phyloP scores from a whole-genome alignment of 2,888 invertebrate genomes.

The Xylota segnis region DNA sequence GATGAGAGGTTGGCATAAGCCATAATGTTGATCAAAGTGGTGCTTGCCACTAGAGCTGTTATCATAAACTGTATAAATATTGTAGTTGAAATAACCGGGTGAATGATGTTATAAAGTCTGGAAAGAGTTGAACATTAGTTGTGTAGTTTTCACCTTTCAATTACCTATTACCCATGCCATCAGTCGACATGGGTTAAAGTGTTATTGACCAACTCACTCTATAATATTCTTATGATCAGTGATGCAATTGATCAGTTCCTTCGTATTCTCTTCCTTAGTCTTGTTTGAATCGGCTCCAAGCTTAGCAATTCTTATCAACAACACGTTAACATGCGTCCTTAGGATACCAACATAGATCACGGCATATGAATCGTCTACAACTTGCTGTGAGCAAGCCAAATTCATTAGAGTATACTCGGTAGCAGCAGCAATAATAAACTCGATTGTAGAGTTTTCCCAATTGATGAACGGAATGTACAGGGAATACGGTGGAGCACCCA shows the following conservation, averaged over 20 bases:
- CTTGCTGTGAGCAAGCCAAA: conserved; percentile 53
- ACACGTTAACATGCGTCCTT: conserved; percentile 67
- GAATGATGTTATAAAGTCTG: conserved; percentile 52
- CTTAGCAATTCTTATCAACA: conserved; percentile 62
- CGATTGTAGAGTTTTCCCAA: conserved; percentile 72
- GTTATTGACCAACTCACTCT: conserved; percentile 53
- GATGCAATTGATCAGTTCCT: conserved; percentile 73
- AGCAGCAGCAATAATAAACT: conserved; percentile 66
- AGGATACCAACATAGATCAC: conserved; percentile 77
- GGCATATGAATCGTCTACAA: conserved; percentile 75
- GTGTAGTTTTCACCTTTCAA: neutral
- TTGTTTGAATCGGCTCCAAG: conserved; percentile 70
- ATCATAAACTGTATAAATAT: conserved; percentile 78
- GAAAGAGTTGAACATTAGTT: neutral
- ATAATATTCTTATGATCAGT: conserved; percentile 76
- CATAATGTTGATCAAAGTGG: conserved; percentile 77
- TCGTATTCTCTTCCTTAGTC: conserved; percentile 9
- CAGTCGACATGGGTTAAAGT: neutral
- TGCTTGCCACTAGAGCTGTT: conserved; percentile 75
- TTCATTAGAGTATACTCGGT: conserved; percentile 73
- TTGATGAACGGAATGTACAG: conserved; percentile 73
- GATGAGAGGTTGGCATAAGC: conserved; percentile 72
- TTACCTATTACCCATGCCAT: no score
- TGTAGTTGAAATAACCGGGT: conserved; percentile 76
- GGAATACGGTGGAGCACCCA: conserved; percentile 72